Evolutionary conservation across 1,140 invertebrate genomes (phyloP).

Genomic region (Drosophila suzukii): DNA sequence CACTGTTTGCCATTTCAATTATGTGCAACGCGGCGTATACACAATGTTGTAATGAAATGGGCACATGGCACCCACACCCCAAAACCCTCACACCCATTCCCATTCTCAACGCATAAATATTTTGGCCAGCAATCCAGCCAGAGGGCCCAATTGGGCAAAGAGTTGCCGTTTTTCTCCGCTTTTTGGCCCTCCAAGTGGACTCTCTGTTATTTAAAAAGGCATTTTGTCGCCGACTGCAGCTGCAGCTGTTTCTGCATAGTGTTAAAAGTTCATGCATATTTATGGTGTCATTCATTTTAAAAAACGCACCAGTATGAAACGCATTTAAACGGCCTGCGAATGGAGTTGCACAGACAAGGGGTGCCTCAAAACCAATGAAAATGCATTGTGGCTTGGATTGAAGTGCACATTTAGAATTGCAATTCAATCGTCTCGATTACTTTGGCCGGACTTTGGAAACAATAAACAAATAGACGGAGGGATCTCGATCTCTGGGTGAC

Average conservation of each 20-base stretch:
- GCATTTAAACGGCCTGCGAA: constrained; percentile 68
- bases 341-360: constrained; percentile 23
- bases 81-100: background rate
- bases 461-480: constrained; percentile 28
- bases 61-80: constrained; percentile 29
- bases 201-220: constrained; percentile 80
- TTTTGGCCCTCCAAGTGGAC: constrained; percentile 45
- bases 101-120: constrained; percentile 39
- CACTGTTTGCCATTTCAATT: constrained; percentile 83
- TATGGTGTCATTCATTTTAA: constrained; percentile 83
- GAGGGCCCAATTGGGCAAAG: constrained; percentile 42
- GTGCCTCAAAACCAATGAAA: background rate
- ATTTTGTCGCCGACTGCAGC: constrained; percentile 46
- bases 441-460: constrained; percentile 17
- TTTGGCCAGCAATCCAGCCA: constrained; percentile 41
- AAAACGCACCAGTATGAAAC: constrained; percentile 66
- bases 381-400: constrained; percentile 10
- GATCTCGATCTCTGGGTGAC: background rate
- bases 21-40: constrained; percentile 81
- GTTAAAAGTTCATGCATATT: constrained; percentile 83
- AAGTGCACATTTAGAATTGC: constrained; percentile 19
- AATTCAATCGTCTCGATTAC: constrained; percentile 26
- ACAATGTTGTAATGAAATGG: constrained; percentile 82
- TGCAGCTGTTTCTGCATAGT: constrained; percentile 77
- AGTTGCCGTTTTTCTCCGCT: constrained; percentile 40